Conservation (phyloP, 2,797 vertebrate genomes). For the Tapirus indicus region DNA sequence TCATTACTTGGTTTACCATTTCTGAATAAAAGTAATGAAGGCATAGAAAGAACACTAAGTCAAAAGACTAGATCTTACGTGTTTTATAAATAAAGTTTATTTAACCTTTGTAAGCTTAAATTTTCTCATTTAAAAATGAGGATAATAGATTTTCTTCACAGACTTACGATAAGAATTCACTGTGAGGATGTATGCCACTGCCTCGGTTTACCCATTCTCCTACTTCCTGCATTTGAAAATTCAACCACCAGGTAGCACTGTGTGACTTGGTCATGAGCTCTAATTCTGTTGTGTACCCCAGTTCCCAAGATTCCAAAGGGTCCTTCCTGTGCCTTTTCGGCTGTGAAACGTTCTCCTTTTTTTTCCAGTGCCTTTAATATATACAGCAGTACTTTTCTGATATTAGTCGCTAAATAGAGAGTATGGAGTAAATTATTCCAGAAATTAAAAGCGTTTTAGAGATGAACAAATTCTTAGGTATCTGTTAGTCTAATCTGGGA, state of each 20-base stretch:
- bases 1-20: not conserved
- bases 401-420: not conserved
- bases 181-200: not conserved
- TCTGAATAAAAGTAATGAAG: not conserved
- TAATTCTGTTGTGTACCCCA: not conserved
- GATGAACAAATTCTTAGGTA: not conserved
- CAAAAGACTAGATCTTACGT: not conserved
- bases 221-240: not conserved
- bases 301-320: not conserved
- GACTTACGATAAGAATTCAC: not conserved
- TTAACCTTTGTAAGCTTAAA: not conserved
- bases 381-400: constrained; percentile 12
- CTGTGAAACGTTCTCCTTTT: not conserved
- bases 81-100: constrained; percentile 36
- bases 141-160: not conserved
- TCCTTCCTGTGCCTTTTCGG: constrained; percentile 43
- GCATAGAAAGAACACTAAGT: constrained; percentile 6
- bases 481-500: not conserved
- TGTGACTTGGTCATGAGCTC: not conserved
- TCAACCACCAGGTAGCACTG: constrained; percentile 64
- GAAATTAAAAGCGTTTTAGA: not conserved
- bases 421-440: not conserved
- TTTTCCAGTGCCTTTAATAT: not conserved
- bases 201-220: not conserved
- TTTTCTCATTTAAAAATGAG: constrained; percentile 26